phyloP scores from a whole-genome alignment of 2,888 invertebrate species.

The Catonia carolina region DNA sequence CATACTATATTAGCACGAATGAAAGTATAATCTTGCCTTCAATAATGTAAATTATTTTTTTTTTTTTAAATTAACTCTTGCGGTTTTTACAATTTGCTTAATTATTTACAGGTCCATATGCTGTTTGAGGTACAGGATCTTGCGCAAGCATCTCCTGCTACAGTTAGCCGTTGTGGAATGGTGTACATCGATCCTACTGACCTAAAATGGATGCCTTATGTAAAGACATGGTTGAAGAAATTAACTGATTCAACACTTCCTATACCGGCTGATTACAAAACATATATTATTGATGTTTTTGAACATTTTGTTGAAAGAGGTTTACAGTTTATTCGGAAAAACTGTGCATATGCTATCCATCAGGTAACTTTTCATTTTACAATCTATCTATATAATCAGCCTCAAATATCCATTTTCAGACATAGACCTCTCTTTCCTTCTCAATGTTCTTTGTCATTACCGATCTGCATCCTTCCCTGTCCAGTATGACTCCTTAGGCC shows the following conservation, averaged over 20 bases:
- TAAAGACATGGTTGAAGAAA: constrained; percentile 66
- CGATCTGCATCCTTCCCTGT: no score
- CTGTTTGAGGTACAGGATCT: constrained; percentile 78
- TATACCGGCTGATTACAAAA: constrained; percentile 49
- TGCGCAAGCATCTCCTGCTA: constrained; percentile 85
- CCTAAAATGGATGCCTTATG: constrained; percentile 71
- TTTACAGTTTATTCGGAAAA: constrained; percentile 57
- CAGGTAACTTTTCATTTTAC: constrained; percentile 66
- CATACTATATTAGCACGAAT: no score
- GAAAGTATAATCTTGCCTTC: no score
- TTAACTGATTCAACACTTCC: constrained; percentile 39
- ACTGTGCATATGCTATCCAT: constrained; percentile 63
- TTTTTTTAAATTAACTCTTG: no score
- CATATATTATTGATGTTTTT: constrained; percentile 62
- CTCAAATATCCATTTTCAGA: no score
- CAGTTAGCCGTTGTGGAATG: constrained; percentile 70
- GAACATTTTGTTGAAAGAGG: constrained; percentile 57
- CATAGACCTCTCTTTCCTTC: no score
- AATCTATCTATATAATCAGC: no score
- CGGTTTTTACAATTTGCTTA: no score
- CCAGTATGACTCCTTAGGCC: no score
- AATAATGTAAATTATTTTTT: no score
- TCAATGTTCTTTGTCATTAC: no score
- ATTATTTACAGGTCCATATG: constrained; percentile 58
- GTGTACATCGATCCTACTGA: constrained; percentile 83